Percentiles rank a stretch among this genome's conserved stretches.
Evolutionary conservation across 2,797 vertebrate species (phyloP).

Genomic region (Rallus crepitans): DNA sequence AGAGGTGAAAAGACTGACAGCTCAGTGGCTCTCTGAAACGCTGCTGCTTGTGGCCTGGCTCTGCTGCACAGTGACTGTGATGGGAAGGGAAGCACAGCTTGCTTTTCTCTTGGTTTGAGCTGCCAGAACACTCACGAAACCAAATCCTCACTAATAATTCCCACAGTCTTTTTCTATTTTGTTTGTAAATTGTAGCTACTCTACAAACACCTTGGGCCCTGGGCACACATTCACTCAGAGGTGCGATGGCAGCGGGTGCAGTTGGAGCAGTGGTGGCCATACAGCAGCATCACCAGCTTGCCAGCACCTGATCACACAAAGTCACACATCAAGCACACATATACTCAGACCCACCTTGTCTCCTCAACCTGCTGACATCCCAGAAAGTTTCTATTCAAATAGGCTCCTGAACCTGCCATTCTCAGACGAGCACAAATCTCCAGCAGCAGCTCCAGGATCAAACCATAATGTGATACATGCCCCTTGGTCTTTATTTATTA

Average conservation of each 20-base stretch:
- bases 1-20: not conserved
- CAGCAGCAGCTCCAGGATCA: not conserved
- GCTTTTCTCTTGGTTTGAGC: not conserved
- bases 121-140: not conserved
- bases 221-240: not conserved
- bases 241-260: no score
- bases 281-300: rapidly evolving
- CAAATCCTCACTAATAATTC: not conserved
- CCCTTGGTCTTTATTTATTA: not conserved
- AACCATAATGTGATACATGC: not conserved
- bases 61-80: not conserved
- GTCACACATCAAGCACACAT: rapidly evolving
- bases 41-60: not conserved
- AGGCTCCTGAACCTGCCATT: not conserved
- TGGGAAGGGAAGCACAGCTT: not conserved
- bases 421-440: not conserved
- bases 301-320: not conserved
- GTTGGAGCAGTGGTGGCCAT: not conserved
- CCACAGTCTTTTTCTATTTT: not conserved
- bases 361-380: not conserved
- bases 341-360: not conserved
- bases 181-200: not conserved
- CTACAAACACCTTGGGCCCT: not conserved
- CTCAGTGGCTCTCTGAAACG: not conserved
- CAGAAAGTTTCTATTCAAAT: not conserved